Base-by-base conservation (phyloP, 2,113 vertebrate species). In the Trinectes maculatus region DNA sequence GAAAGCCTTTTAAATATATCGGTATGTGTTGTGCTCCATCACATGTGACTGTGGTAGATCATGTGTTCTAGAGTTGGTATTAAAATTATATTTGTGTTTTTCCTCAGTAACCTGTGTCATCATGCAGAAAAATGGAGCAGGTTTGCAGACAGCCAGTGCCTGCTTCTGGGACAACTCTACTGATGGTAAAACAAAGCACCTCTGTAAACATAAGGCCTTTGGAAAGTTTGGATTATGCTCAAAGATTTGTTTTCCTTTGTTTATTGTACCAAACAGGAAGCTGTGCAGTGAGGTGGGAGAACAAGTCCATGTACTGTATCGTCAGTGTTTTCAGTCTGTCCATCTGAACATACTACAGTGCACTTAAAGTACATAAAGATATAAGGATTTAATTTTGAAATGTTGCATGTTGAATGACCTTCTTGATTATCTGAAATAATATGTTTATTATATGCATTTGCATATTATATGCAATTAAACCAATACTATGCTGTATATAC, bases 51-150 rank as follows among this genome's bases (percentile, higher is more conserved):
- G 6, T 2, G 3, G 11, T 60, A 25, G 4, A 26, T 48, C 13
- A 25, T 36, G 11, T 33, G 7, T 21, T 53, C 4, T 51, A 9
- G 15, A 15, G 22, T 36, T 25, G 1, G 12, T 21, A 10, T 22
- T 59, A 26, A 44, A 34, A 56, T 2, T 1, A 0, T 1, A 3
- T 60, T 10, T 59, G 4, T 66, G 7, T 73, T 2, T 60, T 47
- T 34, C 39, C 21, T 29, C 84, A 97, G 97, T 96, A 59, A 98
- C 93, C 39, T 98, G 96, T 71, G 91, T 97, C 42, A 97, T 99
- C 59, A 97, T 98, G 96, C 97, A 99, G 64, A 99, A 99, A 86
- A 99, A 95, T 5, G 97, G 97, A 26, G 97, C 97, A 6, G 97
- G 97, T 5, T 77, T 98, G 13, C 96, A 98, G 71, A 94, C 96